Base-by-base conservation (phyloP, 2,113 vertebrate species). In the Corynorhinus townsendii region DNA sequence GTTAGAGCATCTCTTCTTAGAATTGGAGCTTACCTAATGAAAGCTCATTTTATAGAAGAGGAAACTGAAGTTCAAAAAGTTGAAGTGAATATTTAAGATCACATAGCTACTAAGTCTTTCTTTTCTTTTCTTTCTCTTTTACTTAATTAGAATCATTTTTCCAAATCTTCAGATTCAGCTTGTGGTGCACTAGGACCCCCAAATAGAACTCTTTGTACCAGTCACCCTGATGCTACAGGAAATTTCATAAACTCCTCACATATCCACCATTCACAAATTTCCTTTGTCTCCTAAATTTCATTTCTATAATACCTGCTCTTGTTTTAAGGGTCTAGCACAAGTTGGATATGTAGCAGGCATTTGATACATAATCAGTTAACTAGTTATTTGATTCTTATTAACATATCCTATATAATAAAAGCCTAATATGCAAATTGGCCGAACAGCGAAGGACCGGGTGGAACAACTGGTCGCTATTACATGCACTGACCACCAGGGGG, bases 11-110 rank as follows among this genome's bases (percentile, higher is more conserved):
- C 38, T 68, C 38, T 22, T n/a, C 35, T 80, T 45, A 76, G 72
- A 94, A 85, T 66, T 87, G 68, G 28, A 89, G 45, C 28, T 96
- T 86, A 56, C 38, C 45, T 77, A 84, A 85, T n/a, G 68, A 94
- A 81, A 93, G 54, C 10, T 64, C 33, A 49, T 33, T 90, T 87
- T 59, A 22, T 0, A 24, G 71, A 73, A 92, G 52, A 89, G 47
- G 83, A 91, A 96, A 91, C 28, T 7, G 12, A 88, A 19, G 15
- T 72, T 89, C 73, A 40, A 68, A 69, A 96, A 49, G 15, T 40
- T 89, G 62, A 77, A 38, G 38, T 80, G 62, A 87, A 38, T 66
- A 35, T 73, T 75, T 64, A 80, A 75, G 52, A 84, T 73, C 49
- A 49, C 52, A 54, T 3, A 62, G 45, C 76, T 71, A 22, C 62